Percentiles rank a stretch among this genome's conserved stretches.
phyloP scores from a whole-genome alignment of 2,113 vertebrate genomes.

The Epinephelus fuscoguttatus region DNA sequence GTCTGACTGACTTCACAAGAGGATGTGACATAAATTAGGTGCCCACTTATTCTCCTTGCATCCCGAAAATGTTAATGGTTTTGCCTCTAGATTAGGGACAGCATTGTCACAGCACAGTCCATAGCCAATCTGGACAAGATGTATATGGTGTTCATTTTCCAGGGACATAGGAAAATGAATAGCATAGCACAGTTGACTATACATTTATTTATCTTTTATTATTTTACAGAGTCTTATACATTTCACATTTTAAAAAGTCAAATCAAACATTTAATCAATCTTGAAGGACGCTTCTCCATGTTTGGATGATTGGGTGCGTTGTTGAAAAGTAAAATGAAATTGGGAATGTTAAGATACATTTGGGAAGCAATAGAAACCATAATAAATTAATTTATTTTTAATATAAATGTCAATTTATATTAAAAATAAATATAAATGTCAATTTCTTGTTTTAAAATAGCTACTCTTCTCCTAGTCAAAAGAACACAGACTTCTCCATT shows the following conservation, averaged over 20 bases:
- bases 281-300: not conserved
- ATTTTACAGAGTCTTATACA: too few relatives aligned
- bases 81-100: not conserved
- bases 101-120: constrained; percentile 1
- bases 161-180: not conserved
- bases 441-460: not conserved
- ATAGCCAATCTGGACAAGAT: not conserved
- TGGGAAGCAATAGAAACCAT: not conserved
- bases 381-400: not conserved
- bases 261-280: not conserved
- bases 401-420: not conserved
- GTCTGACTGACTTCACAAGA: constrained; percentile 8
- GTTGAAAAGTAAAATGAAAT: not conserved
- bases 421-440: not conserved
- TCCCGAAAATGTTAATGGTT: constrained; percentile 2
- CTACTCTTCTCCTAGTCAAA: not conserved
- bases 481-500: not conserved
- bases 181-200: not conserved
- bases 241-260: not conserved
- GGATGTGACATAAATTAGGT: not conserved
- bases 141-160: too few relatives aligned
- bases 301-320: not conserved
- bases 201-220: not conserved
- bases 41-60: not conserved
- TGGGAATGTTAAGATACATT: not conserved